Percentiles rank a stretch among this genome's conserved stretches.
phyloP scores from a whole-genome alignment of 2,888 invertebrate genomes.

The Apoda limacodes region DNA sequence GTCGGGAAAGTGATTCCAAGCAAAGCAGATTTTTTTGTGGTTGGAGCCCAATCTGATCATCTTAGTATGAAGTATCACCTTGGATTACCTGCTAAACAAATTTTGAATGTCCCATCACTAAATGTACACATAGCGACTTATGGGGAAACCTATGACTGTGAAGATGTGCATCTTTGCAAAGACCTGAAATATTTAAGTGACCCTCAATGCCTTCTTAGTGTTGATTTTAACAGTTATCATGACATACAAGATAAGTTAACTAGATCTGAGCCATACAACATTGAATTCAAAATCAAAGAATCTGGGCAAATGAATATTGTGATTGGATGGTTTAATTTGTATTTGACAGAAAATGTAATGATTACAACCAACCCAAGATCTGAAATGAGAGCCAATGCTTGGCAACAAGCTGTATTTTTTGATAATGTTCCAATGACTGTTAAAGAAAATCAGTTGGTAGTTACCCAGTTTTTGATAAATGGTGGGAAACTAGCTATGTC shows the following conservation, averaged over 20 bases:
- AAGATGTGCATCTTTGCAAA: conserved; percentile 69
- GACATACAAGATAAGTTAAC: conserved; percentile 51
- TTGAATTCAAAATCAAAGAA: conserved; percentile 41
- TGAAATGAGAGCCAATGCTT: conserved; percentile 67
- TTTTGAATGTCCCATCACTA: conserved; percentile 33
- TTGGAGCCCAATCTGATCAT: conserved; percentile 69
- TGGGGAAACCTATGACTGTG: conserved; percentile 76
- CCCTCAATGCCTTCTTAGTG: conserved; percentile 59
- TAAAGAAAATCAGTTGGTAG: conserved; percentile 32
- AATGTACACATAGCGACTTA: conserved; percentile 34
- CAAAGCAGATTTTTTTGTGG: conserved; percentile 72
- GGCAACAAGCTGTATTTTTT: conserved; percentile 84
- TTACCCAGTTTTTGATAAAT: conserved; percentile 41
- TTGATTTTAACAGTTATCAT: conserved; percentile 73
- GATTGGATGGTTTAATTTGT: conserved; percentile 80
- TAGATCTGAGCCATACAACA: conserved; percentile 39
- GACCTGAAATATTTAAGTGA: conserved; percentile 71
- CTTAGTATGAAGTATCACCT: conserved; percentile 61
- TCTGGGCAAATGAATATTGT: conserved; percentile 73
- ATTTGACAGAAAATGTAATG: conserved; percentile 71
- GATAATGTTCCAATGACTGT: conserved; percentile 47
- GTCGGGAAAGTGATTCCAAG: conserved; percentile 70
- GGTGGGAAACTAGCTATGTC: conserved; percentile 45
- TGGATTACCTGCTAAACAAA: conserved; percentile 26
- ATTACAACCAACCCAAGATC: conserved; percentile 73